Evolutionary conservation across 1,140 invertebrate species (phyloP).

Genomic region (Sitobion miscanthi): DNA sequence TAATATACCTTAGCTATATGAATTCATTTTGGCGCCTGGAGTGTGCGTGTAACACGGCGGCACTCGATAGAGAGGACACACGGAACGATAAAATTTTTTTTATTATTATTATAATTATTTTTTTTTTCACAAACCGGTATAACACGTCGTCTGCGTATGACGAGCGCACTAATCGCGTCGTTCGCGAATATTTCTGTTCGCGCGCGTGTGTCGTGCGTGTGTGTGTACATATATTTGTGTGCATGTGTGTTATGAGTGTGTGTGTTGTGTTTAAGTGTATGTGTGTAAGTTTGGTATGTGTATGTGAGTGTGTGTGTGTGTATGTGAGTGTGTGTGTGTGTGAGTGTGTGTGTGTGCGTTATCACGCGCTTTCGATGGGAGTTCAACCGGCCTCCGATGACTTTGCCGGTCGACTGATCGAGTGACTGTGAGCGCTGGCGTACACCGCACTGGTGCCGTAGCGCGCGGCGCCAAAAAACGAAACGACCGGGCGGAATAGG

Average conservation of each 20-base stretch:
- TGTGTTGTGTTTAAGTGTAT: not conserved
- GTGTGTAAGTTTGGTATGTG: not conserved
- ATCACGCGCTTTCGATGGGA: slow-evolving; percentile 55
- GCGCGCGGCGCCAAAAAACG: slow-evolving; percentile 52
- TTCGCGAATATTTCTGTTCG: slow-evolving; percentile 42
- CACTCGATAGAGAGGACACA: slow-evolving; percentile 44
- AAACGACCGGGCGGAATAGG: slow-evolving; percentile 30
- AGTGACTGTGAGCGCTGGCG: slow-evolving; percentile 54
- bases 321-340: not conserved
- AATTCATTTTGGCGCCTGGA: slow-evolving; percentile 54
- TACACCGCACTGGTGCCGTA: slow-evolving; percentile 39
- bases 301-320: not conserved
- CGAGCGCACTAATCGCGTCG: slow-evolving; percentile 45
- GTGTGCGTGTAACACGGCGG: slow-evolving; percentile 52
- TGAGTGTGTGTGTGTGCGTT: slow-evolving; percentile 9
- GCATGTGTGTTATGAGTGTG: not conserved
- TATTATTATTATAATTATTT: slow-evolving; percentile 16
- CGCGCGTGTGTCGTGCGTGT: slow-evolving; percentile 31
- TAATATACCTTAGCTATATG: slow-evolving; percentile 55
- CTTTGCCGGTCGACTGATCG: slow-evolving; percentile 57
- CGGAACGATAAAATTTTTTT: slow-evolving; percentile 38
- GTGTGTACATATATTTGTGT: not conserved
- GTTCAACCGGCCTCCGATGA: slow-evolving; percentile 57
- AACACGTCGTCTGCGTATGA: slow-evolving; percentile 41
- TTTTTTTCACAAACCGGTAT: slow-evolving; percentile 50